Conservation (phyloP, 53 echinoderm and acorn worm genomes). For the Pentamera pediparva region DNA sequence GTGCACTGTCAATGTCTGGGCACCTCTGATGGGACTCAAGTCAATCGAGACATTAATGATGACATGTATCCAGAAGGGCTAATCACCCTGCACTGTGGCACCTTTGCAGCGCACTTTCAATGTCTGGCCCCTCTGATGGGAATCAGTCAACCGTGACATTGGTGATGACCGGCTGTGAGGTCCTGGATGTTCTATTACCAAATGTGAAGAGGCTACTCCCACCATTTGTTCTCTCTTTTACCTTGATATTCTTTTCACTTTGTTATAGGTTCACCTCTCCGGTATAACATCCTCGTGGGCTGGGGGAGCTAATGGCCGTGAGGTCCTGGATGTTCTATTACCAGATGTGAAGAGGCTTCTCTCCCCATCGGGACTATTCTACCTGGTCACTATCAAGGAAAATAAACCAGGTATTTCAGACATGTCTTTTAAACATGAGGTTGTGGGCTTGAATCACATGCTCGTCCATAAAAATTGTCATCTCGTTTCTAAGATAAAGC, state of each 20-base stretch:
- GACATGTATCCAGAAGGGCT: too few relatives aligned
- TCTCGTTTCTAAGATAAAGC: too few relatives aligned
- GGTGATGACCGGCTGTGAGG: slow-evolving; percentile 89
- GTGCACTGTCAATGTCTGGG: too few relatives aligned
- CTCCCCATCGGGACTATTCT: slow-evolving; percentile 64
- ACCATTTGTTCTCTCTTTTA: slow-evolving; percentile 38
- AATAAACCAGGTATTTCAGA: slow-evolving; percentile 71
- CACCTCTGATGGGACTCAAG: too few relatives aligned
- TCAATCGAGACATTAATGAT: too few relatives aligned
- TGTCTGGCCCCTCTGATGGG: too few relatives aligned
- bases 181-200: slow-evolving; percentile 73
- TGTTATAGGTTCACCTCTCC: slow-evolving; percentile 51
- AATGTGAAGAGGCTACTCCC: slow-evolving; percentile 58
- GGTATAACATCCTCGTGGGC: slow-evolving; percentile 84
- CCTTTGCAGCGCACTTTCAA: too few relatives aligned
- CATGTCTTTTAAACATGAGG: background rate
- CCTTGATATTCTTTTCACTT: background rate
- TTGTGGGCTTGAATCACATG: background rate
- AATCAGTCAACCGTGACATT: too few relatives aligned
- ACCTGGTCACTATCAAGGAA: slow-evolving; percentile 73
- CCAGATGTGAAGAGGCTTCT: slow-evolving; percentile 57
- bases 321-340: slow-evolving; percentile 77
- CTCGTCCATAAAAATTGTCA: background rate
- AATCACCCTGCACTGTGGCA: too few relatives aligned
- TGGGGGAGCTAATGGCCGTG: slow-evolving; percentile 75